These are phyloP conservation scores for Latheticus oryzae DNA, from an alignment of 2,888 invertebrate species.

Conservation along the genomic window DNA sequence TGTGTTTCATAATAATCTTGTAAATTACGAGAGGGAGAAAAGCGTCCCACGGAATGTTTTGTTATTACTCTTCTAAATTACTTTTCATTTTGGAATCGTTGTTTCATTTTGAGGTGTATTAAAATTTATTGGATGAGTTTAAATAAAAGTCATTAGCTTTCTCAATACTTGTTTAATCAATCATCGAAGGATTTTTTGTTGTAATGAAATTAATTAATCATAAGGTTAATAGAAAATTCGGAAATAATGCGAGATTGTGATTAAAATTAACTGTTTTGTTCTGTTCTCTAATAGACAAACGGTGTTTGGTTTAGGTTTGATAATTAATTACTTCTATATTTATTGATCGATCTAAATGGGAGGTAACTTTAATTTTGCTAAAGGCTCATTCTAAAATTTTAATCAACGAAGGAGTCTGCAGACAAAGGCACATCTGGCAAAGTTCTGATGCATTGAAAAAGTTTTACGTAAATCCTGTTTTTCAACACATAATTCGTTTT, in stretches of 20 bases:
- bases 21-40: constrained; percentile 26
- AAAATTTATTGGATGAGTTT: too few species aligned
- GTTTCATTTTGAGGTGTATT: too few species aligned
- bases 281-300: background rate
- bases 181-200: too few species aligned
- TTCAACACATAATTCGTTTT: constrained; percentile 21
- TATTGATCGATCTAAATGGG: constrained; percentile 13
- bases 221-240: constrained; percentile 4
- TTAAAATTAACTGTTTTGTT: background rate
- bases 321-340: constrained; percentile 19
- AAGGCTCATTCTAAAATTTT: constrained; percentile 26
- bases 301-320: constrained; percentile 1
- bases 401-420: constrained; percentile 24
- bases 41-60: constrained; percentile 6
- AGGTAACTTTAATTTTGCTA: constrained; percentile 17
- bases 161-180: constrained; percentile 1
- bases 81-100: too few species aligned
- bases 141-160: constrained; percentile 9
- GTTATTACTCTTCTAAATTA: constrained; percentile 39
- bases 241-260: background rate
- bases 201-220: too few species aligned
- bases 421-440: constrained; percentile 26
- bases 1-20: constrained; percentile 21
- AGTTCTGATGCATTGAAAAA: constrained; percentile 24
- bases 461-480: constrained; percentile 17